Evolutionary conservation across 2,797 vertebrate species (phyloP).

Genomic region (Okamejei kenojei): DNA sequence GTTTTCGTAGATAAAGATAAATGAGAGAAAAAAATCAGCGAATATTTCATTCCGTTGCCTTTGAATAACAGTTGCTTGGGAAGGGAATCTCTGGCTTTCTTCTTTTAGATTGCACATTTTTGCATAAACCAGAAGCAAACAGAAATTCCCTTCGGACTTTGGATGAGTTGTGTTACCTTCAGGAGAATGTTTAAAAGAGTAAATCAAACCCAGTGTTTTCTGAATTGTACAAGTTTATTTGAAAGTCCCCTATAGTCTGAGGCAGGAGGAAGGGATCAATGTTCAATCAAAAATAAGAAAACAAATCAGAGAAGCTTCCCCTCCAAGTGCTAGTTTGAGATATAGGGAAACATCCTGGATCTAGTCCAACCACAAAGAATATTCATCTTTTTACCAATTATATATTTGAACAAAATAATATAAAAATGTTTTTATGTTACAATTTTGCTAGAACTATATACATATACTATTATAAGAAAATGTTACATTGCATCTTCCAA

Average conservation of each 20-base stretch:
- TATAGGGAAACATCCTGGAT: constrained; percentile 13
- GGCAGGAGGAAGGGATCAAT: neutral
- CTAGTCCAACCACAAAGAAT: constrained; percentile 20
- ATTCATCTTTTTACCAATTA: constrained; percentile 37
- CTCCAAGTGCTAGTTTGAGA: constrained; percentile 16
- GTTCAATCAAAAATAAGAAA: constrained; percentile 11
- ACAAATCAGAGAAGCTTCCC: neutral
- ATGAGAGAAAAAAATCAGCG: neutral
- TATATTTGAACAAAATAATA: constrained; percentile 39
- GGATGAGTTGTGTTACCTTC: constrained; percentile 26
- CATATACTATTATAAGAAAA: constrained; percentile 36
- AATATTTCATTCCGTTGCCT: constrained; percentile 36
- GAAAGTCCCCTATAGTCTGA: constrained; percentile 20
- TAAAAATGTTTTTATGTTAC: constrained; percentile 37
- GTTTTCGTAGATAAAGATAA: neutral
- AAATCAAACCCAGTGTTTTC: constrained; percentile 31
- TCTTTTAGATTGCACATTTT: neutral
- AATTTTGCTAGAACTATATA: constrained; percentile 37
- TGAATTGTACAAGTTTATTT: constrained; percentile 29
- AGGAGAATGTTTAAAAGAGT: constrained; percentile 34
- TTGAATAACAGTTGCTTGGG: constrained; percentile 29
- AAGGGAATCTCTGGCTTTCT: constrained; percentile 25
- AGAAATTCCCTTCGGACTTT: constrained; percentile 20
- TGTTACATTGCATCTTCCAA: constrained; percentile 12
- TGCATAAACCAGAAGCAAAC: neutral